These are phyloP conservation scores for Nipponia nippon DNA, from an alignment of 2,113 vertebrate genomes.

Conservation along the genomic window DNA sequence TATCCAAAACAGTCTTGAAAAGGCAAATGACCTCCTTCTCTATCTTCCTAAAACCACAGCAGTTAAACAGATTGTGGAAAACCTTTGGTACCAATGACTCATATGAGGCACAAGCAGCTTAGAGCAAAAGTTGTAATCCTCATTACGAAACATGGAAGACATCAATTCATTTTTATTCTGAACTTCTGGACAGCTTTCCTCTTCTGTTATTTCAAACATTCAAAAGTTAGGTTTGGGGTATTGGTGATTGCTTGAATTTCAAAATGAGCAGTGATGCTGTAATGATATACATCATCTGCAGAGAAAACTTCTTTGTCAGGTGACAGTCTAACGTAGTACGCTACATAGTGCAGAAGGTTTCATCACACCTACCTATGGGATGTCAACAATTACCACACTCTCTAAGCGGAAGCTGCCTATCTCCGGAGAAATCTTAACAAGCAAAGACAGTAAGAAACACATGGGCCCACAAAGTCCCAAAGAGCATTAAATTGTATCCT, in stretches of 20 bases:
- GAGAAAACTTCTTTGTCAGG: neutral
- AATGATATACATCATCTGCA: neutral
- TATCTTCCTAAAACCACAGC: neutral
- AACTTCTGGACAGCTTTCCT: neutral
- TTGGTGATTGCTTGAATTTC: neutral
- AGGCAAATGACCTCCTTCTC: neutral
- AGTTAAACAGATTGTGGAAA: neutral
- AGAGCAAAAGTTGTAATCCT: neutral
- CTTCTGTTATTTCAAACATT: neutral
- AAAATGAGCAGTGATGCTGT: neutral
- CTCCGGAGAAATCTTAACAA: neutral
- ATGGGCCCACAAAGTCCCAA: neutral
- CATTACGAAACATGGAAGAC: neutral
- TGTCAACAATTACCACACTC: neutral
- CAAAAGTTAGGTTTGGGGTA: neutral
- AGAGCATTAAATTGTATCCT: constrained; percentile 19
- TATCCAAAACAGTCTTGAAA: neutral
- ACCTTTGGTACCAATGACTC: neutral
- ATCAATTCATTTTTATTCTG: neutral
- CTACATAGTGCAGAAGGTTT: neutral
- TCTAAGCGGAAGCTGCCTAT: neutral
- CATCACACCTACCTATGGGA: neutral
- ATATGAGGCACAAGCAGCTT: neutral
- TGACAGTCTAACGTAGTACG: neutral
- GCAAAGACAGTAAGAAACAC: constrained; percentile 6